Evolutionary conservation across 2,113 vertebrate species (phyloP).

Genomic region (Gymnobelideus leadbeateri): DNA sequence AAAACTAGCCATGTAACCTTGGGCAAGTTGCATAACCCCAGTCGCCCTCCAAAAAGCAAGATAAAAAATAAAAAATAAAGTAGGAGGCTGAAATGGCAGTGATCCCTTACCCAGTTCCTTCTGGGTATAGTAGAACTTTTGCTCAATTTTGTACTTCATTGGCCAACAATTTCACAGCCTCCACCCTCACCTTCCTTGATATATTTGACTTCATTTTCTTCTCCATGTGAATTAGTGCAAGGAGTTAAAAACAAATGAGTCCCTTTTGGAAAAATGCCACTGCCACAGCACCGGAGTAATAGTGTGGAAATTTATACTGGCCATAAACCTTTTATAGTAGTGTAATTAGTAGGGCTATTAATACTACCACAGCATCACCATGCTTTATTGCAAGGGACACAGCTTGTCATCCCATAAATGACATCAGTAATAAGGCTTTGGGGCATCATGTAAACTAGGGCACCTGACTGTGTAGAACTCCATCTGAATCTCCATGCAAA

Average conservation of each 20-base stretch:
- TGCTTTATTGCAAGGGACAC: conserved; percentile 80
- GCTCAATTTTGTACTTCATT: not conserved
- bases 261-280: conserved; percentile 72
- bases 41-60: too few species aligned
- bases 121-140: not conserved
- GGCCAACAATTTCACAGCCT: not conserved
- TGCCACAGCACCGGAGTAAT: conserved; percentile 62
- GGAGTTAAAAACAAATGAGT: conserved; percentile 47
- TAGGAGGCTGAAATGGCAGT: not conserved
- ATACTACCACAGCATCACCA: conserved; percentile 76
- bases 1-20: too few species aligned
- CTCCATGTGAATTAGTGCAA: conserved; percentile 44
- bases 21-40: too few species aligned
- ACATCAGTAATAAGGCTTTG: conserved; percentile 79
- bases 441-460: conserved; percentile 63
- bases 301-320: conserved; percentile 77
- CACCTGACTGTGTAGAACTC: conserved; percentile 59
- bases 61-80: too few species aligned
- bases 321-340: conserved; percentile 79
- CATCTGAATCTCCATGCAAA: conserved; percentile 49
- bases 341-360: conserved; percentile 83
- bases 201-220: not conserved
- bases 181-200: not conserved
- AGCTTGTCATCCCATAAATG: conserved; percentile 81
- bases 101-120: not conserved